Base-by-base conservation (phyloP, 1,140 invertebrate species). In the Drosophila mojavensis region DNA sequence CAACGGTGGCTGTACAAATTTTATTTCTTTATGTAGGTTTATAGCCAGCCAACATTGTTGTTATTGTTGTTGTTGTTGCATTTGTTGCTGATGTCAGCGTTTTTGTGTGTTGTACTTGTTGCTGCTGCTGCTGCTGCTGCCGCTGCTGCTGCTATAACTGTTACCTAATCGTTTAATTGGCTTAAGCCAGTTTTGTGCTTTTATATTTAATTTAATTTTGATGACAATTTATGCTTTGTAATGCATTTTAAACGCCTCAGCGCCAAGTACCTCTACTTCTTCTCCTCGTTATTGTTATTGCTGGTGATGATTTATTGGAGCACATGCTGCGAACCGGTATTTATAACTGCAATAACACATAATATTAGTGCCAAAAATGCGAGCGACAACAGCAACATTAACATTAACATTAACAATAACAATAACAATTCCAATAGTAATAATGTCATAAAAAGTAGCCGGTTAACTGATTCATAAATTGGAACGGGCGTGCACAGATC, bases 111-210 rank as follows among this genome's bases (percentile, higher is more conserved):
- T 41, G 79, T 73, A 69, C 68, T 60, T 81, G 79, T 48, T 78
- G 59, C 68, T 48, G 47, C 43, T 43, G n/a, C 33, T 51, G 79
- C 51, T 78, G 58, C 75, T 43, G 47, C 50, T 51, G 17, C 48
- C 45, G 36, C 24, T 75, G 79, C 56, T 78, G 64, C 79, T 77
- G 68, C 64, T 86, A 69, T 86, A 86, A 86, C 81, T 89, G 84
- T 89, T 89, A 89, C 84, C 84, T 89, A 89, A 89, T 89, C 84
- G 78, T 89, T 89, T 89, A 90, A 89, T 89, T 89, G 84, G 84
- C 81, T 89, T 89, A 84, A 89, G 84, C 73, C 71, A 61, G 80
- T 81, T 81, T 62, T 81, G 48, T 66, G 67, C 56, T 64, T 54
- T 59, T 89, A 81, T 81, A 79, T 84, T 79, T 85, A 75, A 75